Percentiles rank a stretch among this genome's conserved stretches.
These are phyloP conservation scores for Ennomos erosarius DNA, from an alignment of 2,888 invertebrate species.

Conservation along the genomic window DNA sequence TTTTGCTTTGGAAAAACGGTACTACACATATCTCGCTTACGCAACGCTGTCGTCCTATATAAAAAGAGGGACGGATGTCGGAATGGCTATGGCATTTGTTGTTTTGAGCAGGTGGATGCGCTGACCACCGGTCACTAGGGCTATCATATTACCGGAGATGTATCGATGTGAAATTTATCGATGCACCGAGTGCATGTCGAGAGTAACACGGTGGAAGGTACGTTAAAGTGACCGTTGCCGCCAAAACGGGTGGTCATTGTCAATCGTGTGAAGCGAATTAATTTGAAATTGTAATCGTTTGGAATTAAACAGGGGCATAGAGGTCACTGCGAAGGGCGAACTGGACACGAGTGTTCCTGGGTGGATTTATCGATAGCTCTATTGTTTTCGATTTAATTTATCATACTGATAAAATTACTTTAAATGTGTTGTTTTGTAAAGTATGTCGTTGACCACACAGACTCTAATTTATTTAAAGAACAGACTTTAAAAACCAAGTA, in stretches of 20 bases:
- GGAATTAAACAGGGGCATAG: slow-evolving; percentile 57
- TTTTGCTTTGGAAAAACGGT: slow-evolving; percentile 51
- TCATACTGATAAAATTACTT: too few species aligned
- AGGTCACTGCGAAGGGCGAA: slow-evolving; percentile 67
- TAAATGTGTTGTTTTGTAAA: neutral
- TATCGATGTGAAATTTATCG: slow-evolving; percentile 74
- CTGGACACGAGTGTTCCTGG: slow-evolving; percentile 15
- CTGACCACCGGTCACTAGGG: slow-evolving; percentile 76
- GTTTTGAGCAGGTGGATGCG: slow-evolving; percentile 66
- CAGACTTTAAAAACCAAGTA: neutral
- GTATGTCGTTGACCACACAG: neutral
- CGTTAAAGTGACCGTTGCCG: slow-evolving; percentile 60
- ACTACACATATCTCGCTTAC: slow-evolving; percentile 45
- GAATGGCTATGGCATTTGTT: slow-evolving; percentile 46
- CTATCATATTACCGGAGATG: slow-evolving; percentile 70
- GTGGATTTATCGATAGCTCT: neutral
- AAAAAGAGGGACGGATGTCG: slow-evolving; percentile 44
- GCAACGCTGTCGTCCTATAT: slow-evolving; percentile 10
- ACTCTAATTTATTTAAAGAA: too few species aligned
- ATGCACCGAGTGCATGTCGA: slow-evolving; percentile 54
- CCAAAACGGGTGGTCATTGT: slow-evolving; percentile 63
- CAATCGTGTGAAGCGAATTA: slow-evolving; percentile 71
- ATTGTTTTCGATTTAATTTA: neutral
- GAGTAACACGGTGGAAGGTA: slow-evolving; percentile 65
- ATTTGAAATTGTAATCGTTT: slow-evolving; percentile 76